Conservation (phyloP, 2,888 invertebrate species). For the Erebia aethiops region DNA sequence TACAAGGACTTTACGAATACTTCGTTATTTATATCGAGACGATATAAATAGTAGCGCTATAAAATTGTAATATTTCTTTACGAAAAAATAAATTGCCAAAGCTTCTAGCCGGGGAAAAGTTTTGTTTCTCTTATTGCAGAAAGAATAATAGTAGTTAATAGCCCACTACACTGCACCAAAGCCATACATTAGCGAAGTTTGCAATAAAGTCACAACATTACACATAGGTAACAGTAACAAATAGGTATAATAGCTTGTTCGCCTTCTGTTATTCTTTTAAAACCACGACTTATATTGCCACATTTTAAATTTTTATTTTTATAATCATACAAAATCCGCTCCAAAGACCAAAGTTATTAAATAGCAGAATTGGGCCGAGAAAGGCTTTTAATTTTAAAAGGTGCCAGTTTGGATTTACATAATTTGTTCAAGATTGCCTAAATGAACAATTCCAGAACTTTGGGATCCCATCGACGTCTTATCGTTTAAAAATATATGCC, state of each 20-base stretch:
- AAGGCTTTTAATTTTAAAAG: not conserved
- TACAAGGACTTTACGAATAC: no score
- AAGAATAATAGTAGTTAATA: slow-evolving; percentile 17
- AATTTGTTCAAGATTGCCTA: not conserved
- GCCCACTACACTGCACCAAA: slow-evolving; percentile 13
- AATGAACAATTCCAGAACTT: no score
- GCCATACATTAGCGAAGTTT: slow-evolving; percentile 14
- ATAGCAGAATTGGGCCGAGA: no score
- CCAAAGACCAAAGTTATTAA: not conserved
- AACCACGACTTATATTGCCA: not conserved
- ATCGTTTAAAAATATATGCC: no score
- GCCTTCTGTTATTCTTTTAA: slow-evolving; percentile 1
- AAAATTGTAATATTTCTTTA: not conserved
- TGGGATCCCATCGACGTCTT: no score
- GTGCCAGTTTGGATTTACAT: not conserved
- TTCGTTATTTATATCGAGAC: no score
- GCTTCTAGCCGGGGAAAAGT: not conserved
- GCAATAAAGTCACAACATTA: slow-evolving; percentile 18
- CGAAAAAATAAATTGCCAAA: not conserved
- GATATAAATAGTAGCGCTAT: not conserved
- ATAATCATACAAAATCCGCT: not conserved
- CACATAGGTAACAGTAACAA: slow-evolving; percentile 10
- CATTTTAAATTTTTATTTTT: not conserved
- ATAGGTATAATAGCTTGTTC: slow-evolving; percentile 1
- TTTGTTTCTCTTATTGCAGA: slow-evolving; percentile 15